Evolutionary conservation across 2,797 vertebrate genomes (phyloP).

Genomic region (Limosa lapponica): DNA sequence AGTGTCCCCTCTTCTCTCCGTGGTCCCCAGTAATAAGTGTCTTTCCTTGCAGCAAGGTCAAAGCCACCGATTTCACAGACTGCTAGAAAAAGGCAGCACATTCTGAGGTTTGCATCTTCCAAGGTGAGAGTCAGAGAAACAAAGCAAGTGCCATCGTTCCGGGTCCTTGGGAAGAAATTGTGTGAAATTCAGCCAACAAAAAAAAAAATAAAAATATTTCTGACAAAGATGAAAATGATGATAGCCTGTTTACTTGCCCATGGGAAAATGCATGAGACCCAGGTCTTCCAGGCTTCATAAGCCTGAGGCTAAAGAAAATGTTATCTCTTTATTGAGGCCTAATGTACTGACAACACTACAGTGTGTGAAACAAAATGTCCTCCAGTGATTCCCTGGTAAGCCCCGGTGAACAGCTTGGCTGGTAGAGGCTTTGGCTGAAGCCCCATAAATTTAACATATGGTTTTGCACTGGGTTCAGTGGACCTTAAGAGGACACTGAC

Average conservation of each 20-base stretch:
- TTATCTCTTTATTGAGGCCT: neutral
- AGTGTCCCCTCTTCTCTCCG: neutral
- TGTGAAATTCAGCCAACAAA: neutral
- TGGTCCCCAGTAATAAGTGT: neutral
- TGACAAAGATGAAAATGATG: neutral
- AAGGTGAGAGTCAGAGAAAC: neutral
- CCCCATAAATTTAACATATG: accelerated
- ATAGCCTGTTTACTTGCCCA: neutral
- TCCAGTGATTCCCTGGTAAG: neutral
- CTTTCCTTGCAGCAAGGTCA: neutral
- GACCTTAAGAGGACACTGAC: neutral
- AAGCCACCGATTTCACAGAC: neutral
- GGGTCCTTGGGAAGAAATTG: neutral
- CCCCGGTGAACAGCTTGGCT: neutral
- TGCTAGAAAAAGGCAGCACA: neutral
- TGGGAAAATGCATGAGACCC: neutral
- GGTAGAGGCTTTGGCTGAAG: neutral
- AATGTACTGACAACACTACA: neutral
- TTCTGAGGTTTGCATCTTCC: neutral
- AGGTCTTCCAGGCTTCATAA: neutral
- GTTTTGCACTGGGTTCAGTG: neutral
- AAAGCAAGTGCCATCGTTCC: neutral
- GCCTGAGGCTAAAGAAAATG: neutral
- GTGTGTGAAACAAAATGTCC: neutral
- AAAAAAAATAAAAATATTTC: neutral